phyloP scores from a whole-genome alignment of 2,113 vertebrate species.

The Mionectes macconnelli region DNA sequence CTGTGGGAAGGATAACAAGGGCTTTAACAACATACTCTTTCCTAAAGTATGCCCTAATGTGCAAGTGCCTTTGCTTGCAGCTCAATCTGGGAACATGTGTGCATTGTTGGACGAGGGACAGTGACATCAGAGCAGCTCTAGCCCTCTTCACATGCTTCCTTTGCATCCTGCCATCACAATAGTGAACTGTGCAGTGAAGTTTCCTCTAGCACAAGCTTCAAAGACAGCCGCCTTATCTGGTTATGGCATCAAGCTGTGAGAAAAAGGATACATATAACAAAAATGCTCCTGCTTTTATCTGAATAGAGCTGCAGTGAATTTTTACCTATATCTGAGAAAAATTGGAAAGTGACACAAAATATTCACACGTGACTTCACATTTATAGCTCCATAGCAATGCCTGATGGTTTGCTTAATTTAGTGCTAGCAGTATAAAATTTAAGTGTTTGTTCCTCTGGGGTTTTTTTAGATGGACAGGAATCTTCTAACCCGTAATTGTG shows the following conservation, averaged over 20 bases:
- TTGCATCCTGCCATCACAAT: slow-evolving; percentile 38
- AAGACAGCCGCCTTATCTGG: background rate
- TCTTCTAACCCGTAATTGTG: background rate
- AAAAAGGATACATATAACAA: background rate
- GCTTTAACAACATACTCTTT: background rate
- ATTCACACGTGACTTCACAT: background rate
- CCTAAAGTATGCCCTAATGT: background rate
- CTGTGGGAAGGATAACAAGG: background rate
- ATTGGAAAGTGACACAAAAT: background rate
- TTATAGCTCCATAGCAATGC: background rate
- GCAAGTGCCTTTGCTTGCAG: background rate
- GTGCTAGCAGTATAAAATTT: background rate
- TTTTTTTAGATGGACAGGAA: background rate
- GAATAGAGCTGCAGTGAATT: background rate
- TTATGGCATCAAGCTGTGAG: background rate
- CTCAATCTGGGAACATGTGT: background rate
- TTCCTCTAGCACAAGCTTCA: background rate
- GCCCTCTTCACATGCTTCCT: background rate
- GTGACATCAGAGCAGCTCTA: background rate
- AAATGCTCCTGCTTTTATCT: background rate
- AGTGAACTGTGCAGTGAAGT: fast-evolving
- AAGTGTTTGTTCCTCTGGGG: background rate
- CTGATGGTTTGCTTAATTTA: background rate
- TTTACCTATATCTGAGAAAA: background rate
- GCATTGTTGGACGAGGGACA: background rate